Evolutionary conservation across 2,797 vertebrate species (phyloP).

Genomic region (Sciurus vulgaris): DNA sequence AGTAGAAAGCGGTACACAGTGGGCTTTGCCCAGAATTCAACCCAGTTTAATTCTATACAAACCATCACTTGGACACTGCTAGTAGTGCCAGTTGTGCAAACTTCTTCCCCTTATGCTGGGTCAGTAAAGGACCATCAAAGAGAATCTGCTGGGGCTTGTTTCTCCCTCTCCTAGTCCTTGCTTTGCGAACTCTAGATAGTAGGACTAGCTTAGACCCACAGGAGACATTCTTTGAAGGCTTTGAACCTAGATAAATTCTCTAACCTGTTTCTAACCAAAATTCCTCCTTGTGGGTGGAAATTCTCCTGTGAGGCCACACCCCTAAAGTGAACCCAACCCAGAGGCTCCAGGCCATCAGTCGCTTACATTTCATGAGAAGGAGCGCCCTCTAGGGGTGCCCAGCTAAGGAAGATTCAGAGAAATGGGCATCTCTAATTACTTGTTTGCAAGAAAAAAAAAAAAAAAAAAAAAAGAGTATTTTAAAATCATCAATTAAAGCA

Average conservation of each 20-base stretch:
- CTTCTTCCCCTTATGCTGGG: background rate
- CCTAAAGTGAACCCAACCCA: background rate
- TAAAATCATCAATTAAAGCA: background rate
- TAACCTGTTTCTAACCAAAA: background rate
- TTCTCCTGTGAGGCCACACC: background rate
- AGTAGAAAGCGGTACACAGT: background rate
- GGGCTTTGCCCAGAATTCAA: background rate
- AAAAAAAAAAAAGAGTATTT: background rate
- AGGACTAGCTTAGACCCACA: background rate
- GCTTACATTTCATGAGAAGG: slow-evolving; percentile 63
- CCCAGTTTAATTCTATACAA: background rate
- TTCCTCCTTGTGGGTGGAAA: background rate
- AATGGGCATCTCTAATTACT: background rate
- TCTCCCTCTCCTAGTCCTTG: background rate
- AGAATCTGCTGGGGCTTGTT: background rate
- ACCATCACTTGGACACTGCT: background rate
- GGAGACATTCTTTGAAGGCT: background rate
- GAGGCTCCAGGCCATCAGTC: background rate
- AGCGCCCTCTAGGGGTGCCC: slow-evolving; percentile 73
- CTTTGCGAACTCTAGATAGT: background rate
- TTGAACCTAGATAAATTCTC: background rate
- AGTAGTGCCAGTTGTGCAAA: background rate
- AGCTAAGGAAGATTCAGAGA: background rate
- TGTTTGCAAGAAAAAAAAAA: too few relatives aligned
- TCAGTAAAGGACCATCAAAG: background rate